Evolutionary conservation across 2,888 invertebrate genomes (phyloP).

Genomic region (Amiota mariae): DNA sequence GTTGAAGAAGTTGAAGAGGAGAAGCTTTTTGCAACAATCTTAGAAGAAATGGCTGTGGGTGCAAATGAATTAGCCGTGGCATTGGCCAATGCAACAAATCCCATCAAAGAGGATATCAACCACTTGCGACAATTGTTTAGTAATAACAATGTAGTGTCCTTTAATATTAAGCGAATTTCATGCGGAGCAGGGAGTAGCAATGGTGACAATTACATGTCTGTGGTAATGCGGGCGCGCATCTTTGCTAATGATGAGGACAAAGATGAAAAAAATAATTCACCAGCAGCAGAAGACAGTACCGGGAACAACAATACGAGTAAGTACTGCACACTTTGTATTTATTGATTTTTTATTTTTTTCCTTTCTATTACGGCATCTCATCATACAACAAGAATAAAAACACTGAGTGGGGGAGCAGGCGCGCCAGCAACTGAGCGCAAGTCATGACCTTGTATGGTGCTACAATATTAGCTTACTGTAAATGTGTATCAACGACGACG

Average conservation of each 20-base stretch:
- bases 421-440: not conserved
- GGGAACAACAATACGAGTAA: slow-evolving; percentile 20
- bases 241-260: slow-evolving; percentile 46
- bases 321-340: not conserved
- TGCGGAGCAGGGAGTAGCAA: slow-evolving; percentile 69
- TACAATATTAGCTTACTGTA: not conserved
- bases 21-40: no score
- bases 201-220: slow-evolving; percentile 73
- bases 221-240: slow-evolving; percentile 69
- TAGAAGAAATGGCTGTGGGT: no score
- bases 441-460: slow-evolving; percentile 54
- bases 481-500: slow-evolving; percentile 15
- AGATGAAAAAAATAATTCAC: slow-evolving; percentile 31
- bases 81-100: slow-evolving; percentile 34
- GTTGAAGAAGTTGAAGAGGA: no score
- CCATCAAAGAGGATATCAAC: slow-evolving; percentile 59
- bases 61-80: slow-evolving; percentile 30
- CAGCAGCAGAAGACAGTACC: not conserved
- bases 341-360: slow-evolving; percentile 20
- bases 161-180: slow-evolving; percentile 57
- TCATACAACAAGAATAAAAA: slow-evolving; percentile 5
- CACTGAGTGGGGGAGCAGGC: not conserved
- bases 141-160: slow-evolving; percentile 55
- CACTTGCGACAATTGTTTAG: slow-evolving; percentile 59
- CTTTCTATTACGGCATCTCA: not conserved